Evolutionary conservation across 2,113 vertebrate species (phyloP).

Genomic region (Anhinga rufa): DNA sequence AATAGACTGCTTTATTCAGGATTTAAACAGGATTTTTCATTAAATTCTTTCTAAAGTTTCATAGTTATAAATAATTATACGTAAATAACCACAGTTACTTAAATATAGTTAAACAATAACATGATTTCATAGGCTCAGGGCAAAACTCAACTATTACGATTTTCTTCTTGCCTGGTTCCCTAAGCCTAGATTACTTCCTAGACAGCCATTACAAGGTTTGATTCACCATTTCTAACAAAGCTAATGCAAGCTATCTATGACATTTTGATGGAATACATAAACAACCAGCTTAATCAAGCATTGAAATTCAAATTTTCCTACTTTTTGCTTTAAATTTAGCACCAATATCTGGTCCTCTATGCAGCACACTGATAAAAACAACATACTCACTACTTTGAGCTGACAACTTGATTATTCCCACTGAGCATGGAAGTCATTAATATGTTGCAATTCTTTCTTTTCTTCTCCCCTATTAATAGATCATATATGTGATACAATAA

Average conservation of each 20-base stretch:
- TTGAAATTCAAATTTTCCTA: conserved; percentile 8
- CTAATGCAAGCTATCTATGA: neutral
- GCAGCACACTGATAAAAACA: conserved; percentile 2
- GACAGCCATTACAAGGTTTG: neutral
- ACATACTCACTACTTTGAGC: neutral
- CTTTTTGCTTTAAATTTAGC: conserved; percentile 33
- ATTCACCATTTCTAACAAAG: neutral
- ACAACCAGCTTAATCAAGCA: neutral
- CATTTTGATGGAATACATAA: neutral
- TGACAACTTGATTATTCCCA: conserved; percentile 41
- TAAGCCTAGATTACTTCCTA: neutral
- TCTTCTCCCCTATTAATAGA: conserved; percentile 32
- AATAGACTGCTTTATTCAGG: neutral
- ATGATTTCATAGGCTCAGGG: neutral
- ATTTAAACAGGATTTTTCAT: neutral
- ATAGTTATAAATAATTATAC: neutral
- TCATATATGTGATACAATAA: neutral
- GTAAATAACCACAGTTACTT: neutral
- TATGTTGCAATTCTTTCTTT: neutral
- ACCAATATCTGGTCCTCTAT: neutral
- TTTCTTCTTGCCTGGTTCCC: neutral
- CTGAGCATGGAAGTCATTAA: neutral
- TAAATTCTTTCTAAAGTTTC: neutral
- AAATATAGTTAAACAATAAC: neutral
- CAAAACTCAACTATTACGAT: neutral